phyloP scores from a whole-genome alignment of 2,888 invertebrate genomes.

The Sepiola atlantica region DNA sequence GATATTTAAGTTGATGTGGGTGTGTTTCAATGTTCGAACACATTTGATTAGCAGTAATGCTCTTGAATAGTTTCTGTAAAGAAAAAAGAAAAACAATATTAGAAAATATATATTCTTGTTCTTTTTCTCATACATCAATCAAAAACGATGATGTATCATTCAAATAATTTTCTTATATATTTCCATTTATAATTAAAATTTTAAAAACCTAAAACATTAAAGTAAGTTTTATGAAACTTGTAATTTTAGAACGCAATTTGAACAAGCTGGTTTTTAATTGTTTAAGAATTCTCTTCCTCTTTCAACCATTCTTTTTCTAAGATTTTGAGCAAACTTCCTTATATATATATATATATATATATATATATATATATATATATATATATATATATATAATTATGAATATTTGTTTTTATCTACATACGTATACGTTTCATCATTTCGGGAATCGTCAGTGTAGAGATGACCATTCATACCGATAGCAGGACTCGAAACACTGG shows the following conservation, averaged over 20 bases:
- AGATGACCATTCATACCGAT: no score
- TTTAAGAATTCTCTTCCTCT: not conserved
- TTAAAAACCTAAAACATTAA: not conserved
- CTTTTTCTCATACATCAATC: constrained; percentile 18
- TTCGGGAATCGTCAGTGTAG: no score
- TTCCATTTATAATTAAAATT: not conserved
- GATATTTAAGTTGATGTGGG: not conserved
- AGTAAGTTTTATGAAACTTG: not conserved
- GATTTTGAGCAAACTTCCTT: no score
- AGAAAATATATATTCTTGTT: not conserved
- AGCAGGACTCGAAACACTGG: no score
- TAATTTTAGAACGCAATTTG: not conserved
- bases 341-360: no score
- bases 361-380: no score
- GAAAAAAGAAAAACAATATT: not conserved
- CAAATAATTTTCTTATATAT: not conserved
- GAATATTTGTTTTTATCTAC: no score
- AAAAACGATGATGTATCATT: not conserved
- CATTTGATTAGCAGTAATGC: not conserved
- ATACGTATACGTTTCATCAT: no score
- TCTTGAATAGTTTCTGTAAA: not conserved
- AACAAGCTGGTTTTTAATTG: not conserved
- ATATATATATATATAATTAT: no score
- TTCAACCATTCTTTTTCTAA: not conserved
- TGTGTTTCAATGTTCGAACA: not conserved